Evolutionary conservation across 2,113 vertebrate species (phyloP).

Genomic region (Anarhynchus alexandrinus): DNA sequence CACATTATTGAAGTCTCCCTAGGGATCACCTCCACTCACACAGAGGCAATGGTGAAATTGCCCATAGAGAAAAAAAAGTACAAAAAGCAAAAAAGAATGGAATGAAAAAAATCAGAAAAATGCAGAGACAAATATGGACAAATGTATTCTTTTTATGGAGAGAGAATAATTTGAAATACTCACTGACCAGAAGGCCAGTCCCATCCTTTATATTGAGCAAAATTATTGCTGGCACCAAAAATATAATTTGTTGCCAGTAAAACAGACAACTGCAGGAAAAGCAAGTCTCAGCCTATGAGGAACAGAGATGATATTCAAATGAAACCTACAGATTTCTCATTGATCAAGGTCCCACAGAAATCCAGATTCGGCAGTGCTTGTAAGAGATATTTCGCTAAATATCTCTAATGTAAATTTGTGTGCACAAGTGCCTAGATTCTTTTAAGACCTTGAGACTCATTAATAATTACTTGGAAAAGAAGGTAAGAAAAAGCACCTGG

Average conservation of each 20-base stretch:
- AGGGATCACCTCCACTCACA: background rate
- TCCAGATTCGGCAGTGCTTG: rapidly evolving
- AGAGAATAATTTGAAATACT: background rate
- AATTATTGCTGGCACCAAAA: background rate
- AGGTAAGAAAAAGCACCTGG: background rate
- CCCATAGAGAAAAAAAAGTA: background rate
- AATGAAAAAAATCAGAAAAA: background rate
- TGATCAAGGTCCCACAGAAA: background rate
- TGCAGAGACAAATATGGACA: background rate
- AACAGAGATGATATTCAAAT: background rate
- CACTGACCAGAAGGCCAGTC: background rate
- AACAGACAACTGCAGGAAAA: background rate
- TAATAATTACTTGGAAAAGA: background rate
- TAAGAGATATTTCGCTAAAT: background rate
- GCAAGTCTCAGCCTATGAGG: background rate
- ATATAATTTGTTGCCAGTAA: background rate
- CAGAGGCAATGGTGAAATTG: background rate
- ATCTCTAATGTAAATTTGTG: background rate
- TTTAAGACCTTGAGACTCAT: background rate
- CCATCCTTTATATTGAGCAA: background rate
- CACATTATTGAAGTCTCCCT: background rate
- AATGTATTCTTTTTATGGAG: background rate
- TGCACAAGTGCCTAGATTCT: background rate
- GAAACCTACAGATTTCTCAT: background rate
- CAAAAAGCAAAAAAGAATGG: background rate